A percentile compares a stretch with the other conserved stretches of the same genome.
These are phyloP conservation scores for Diplazon laetatorius DNA, from an alignment of 2,888 invertebrate genomes.

Conservation along the genomic window DNA sequence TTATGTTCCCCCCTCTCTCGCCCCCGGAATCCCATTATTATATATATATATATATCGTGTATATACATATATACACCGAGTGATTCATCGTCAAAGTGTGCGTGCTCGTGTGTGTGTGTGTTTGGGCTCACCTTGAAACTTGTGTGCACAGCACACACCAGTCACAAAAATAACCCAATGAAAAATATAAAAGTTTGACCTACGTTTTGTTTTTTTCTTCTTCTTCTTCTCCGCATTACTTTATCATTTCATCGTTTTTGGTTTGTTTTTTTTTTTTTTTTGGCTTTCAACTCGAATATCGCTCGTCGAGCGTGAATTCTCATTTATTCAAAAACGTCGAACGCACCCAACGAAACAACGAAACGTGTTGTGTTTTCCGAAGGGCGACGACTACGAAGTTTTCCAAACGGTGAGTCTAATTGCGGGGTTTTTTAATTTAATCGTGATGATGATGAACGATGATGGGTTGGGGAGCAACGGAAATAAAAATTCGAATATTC, in stretches of 20 bases:
- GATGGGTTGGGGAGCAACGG: too few species aligned
- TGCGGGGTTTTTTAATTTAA: too few species aligned
- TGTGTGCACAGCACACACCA: neutral
- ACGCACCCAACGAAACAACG: neutral
- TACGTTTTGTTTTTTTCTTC: neutral
- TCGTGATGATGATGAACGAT: too few species aligned
- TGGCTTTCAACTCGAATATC: neutral
- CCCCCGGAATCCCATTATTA: conserved; percentile 38
- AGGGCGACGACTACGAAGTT: too few species aligned
- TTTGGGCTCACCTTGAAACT: conserved; percentile 50
- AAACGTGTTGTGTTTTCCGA: neutral
- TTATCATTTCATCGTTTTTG: neutral
- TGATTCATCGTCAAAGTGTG: conserved; percentile 30
- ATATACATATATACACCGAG: too few species aligned
- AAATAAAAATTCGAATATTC: too few species aligned
- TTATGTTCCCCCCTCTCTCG: conserved; percentile 2
- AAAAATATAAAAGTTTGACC: conserved; percentile 19
- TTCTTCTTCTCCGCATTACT: too few species aligned
- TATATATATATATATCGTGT: conserved; percentile 3
- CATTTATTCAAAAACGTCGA: neutral
- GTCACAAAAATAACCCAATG: conserved; percentile 14
- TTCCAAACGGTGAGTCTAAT: too few species aligned
- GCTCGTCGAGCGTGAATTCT: neutral
- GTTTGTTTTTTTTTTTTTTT: too few species aligned
- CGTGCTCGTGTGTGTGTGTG: too few species aligned